These are phyloP conservation scores for honey bee (Apis mellifera) DNA, from an alignment of 1,140 invertebrate species.

Conservation along the genomic window DNA sequence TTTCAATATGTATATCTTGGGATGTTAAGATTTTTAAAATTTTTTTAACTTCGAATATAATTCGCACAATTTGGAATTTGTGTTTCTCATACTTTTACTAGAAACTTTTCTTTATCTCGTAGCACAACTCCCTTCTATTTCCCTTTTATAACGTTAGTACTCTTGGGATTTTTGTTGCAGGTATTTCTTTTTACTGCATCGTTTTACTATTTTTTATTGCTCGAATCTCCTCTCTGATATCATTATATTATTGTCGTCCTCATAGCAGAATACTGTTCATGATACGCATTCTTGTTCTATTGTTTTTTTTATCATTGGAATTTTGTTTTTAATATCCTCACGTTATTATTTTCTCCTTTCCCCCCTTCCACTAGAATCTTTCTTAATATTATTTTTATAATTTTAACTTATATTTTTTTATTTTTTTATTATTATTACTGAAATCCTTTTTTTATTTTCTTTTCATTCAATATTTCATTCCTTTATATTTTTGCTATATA, in stretches of 20 bases:
- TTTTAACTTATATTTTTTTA: not conserved
- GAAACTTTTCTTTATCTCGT: too few relatives aligned
- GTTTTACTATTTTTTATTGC: too few relatives aligned
- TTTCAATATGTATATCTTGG: not conserved
- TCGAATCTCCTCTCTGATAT: too few relatives aligned
- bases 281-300: not conserved
- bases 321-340: not conserved
- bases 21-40: not conserved
- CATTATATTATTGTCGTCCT: not conserved
- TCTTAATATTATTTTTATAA: not conserved
- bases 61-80: too few relatives aligned
- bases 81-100: too few relatives aligned
- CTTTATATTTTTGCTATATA: not conserved
- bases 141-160: too few relatives aligned
- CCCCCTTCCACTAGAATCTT: not conserved
- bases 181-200: too few relatives aligned
- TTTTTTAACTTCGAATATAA: too few relatives aligned
- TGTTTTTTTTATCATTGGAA: not conserved
- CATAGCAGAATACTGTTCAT: not conserved
- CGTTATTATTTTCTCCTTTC: not conserved
- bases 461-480: not conserved
- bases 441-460: not conserved
- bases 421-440: not conserved
- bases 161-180: too few relatives aligned
- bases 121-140: too few relatives aligned